These are phyloP conservation scores for Taxidea taxus DNA, from an alignment of 2,113 vertebrate species.

Conservation along the genomic window DNA sequence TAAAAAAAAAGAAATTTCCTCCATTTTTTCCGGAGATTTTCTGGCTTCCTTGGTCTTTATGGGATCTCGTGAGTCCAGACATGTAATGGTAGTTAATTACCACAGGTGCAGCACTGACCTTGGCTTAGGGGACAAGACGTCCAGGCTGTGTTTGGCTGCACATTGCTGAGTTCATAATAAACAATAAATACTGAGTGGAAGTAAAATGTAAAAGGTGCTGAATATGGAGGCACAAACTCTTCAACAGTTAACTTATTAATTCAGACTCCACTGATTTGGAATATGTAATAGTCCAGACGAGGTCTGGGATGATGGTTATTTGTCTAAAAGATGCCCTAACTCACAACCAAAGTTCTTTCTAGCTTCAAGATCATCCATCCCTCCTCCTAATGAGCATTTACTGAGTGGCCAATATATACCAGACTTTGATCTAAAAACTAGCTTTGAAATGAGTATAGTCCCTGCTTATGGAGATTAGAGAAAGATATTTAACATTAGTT, in stretches of 20 bases:
- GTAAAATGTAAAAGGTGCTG: neutral
- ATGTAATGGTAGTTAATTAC: neutral
- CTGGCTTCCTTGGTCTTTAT: neutral
- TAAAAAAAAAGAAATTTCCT: no score
- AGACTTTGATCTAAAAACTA: neutral
- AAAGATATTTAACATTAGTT: neutral
- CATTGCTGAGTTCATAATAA: neutral
- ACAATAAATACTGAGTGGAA: neutral
- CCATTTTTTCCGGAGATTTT: neutral
- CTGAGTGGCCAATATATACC: neutral
- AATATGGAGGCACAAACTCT: neutral
- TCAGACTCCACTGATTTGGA: neutral
- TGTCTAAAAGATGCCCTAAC: neutral
- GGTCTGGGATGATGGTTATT: neutral
- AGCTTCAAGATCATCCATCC: neutral
- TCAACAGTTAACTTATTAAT: neutral
- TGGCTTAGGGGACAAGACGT: neutral
- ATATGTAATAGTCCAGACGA: neutral
- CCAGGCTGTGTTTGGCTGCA: neutral
- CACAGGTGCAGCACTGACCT: neutral
- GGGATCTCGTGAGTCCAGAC: neutral
- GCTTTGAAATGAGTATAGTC: neutral
- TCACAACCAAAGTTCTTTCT: neutral
- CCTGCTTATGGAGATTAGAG: neutral
- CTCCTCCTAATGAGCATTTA: neutral